phyloP scores from a whole-genome alignment of 2,797 vertebrate species.

The Danionella dracula region DNA sequence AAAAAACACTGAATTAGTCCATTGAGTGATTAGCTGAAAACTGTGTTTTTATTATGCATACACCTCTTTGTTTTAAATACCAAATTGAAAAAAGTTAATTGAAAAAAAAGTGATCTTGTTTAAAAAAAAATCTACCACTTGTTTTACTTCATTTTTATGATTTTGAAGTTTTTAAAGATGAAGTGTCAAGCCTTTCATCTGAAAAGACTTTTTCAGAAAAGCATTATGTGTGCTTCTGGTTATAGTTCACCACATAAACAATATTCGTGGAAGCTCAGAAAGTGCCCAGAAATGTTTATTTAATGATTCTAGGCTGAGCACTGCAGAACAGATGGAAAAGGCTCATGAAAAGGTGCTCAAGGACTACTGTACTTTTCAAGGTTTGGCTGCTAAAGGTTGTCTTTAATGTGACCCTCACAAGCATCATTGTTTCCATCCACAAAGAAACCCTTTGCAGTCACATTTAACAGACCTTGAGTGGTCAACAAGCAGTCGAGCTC shows the following conservation, averaged over 20 bases:
- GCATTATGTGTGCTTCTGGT: neutral
- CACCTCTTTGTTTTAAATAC: too few relatives aligned
- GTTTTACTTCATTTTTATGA: too few relatives aligned
- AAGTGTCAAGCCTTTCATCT: neutral
- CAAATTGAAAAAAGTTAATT: too few relatives aligned
- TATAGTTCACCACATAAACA: neutral
- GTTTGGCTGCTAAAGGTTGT: neutral
- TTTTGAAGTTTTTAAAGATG: too few relatives aligned
- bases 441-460: conserved; percentile 1
- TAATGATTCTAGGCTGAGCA: neutral
- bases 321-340: neutral
- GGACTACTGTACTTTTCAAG: neutral
- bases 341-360: conserved; percentile 1
- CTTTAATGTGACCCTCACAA: conserved; percentile 2
- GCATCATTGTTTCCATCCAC: conserved; percentile 16
- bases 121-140: too few relatives aligned
- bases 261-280: neutral
- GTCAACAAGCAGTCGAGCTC: neutral
- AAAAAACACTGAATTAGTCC: too few relatives aligned
- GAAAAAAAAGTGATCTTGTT: too few relatives aligned
- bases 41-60: too few relatives aligned
- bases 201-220: neutral
- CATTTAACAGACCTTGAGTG: neutral
- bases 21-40: too few relatives aligned
- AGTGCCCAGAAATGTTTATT: neutral